A percentile compares a stretch with the other conserved stretches of the same genome.
These are phyloP conservation scores for Cyclina sinensis DNA, from an alignment of 1,140 invertebrate species.

Conservation along the genomic window DNA sequence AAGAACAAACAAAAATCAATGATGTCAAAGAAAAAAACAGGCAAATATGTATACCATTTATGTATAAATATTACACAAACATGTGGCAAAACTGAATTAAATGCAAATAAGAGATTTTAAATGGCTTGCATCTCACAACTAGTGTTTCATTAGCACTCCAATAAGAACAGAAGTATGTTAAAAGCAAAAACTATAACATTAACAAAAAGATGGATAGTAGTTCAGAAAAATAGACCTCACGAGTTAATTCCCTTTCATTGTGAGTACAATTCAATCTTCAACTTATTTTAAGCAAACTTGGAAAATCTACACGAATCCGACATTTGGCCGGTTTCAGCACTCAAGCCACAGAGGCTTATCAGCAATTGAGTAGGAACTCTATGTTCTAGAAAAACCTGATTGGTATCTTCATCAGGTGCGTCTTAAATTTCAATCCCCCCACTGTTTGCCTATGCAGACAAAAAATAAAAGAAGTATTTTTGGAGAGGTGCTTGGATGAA, in stretches of 20 bases:
- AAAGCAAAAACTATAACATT: too few relatives aligned
- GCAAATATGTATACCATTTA: too few relatives aligned
- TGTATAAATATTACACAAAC: too few relatives aligned
- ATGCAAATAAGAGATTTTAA: too few relatives aligned
- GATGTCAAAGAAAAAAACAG: too few relatives aligned
- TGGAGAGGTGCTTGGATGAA: constrained; percentile 27
- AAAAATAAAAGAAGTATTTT: constrained; percentile 50
- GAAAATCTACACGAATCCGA: constrained; percentile 46
- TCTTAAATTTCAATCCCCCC: constrained; percentile 55
- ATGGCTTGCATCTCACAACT: too few relatives aligned
- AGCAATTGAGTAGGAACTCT: not conserved
- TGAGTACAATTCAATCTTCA: not conserved
- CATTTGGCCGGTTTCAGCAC: constrained; percentile 55
- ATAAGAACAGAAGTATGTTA: too few relatives aligned
- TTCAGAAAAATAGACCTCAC: too few relatives aligned
- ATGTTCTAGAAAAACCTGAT: constrained; percentile 52
- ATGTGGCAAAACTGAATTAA: too few relatives aligned
- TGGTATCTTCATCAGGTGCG: not conserved
- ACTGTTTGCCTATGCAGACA: constrained; percentile 50
- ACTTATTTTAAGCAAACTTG: not conserved
- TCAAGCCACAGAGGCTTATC: constrained; percentile 68
- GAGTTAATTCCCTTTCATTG: constrained; percentile 2
- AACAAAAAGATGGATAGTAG: too few relatives aligned
- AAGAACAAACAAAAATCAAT: too few relatives aligned
- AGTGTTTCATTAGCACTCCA: too few relatives aligned